Evolutionary conservation across 2,113 vertebrate genomes (phyloP).

Genomic region (Tauraco erythrolophus): DNA sequence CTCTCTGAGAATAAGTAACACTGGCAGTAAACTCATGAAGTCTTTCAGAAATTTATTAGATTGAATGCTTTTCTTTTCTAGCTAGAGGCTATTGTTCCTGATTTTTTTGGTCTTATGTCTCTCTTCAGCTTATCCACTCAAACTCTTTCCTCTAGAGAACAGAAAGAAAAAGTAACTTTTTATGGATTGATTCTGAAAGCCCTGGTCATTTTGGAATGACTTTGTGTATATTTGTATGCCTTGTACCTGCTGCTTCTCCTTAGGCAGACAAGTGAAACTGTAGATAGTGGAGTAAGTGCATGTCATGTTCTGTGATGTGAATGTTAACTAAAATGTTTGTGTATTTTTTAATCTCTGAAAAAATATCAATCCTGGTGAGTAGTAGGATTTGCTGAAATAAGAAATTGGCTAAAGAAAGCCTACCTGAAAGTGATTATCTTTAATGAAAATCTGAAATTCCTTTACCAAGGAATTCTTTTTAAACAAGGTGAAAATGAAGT

Average conservation of each 20-base stretch:
- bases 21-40: neutral
- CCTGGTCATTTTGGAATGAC: neutral
- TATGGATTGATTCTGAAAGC: neutral
- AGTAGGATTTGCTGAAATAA: neutral
- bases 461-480: neutral
- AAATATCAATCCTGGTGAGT: rapidly evolving
- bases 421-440: neutral
- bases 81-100: neutral
- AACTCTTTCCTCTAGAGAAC: neutral
- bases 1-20: neutral
- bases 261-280: neutral
- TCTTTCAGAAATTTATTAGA: neutral
- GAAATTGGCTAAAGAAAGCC: neutral
- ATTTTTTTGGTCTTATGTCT: neutral
- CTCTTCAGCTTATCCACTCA: neutral
- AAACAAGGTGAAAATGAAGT: neutral
- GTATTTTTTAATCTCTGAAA: neutral
- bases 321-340: neutral
- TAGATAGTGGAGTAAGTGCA: neutral
- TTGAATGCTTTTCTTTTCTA: neutral
- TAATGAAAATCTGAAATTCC: neutral
- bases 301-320: neutral
- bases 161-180: neutral
- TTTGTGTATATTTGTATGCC: neutral
- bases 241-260: neutral